These are phyloP conservation scores for Diuraphis noxia DNA, from an alignment of 1,140 invertebrate species.

Conservation along the genomic window DNA sequence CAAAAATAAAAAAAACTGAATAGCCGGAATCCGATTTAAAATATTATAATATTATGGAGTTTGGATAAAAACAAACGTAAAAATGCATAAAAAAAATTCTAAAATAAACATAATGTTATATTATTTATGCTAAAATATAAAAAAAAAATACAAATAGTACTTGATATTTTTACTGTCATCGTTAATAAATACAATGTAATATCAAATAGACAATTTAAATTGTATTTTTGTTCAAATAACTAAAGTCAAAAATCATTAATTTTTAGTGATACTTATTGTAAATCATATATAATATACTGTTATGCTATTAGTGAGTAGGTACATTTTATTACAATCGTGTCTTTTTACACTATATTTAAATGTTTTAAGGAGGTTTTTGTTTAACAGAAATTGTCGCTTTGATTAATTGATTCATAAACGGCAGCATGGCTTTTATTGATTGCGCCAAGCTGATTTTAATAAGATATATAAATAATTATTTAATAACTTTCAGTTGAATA, in stretches of 20 bases:
- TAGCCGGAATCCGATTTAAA: not conserved
- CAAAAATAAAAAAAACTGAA: not conserved
- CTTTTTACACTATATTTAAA: not conserved
- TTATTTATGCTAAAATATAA: not conserved
- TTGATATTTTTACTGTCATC: not conserved
- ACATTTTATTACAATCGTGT: not conserved
- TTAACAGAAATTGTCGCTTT: not conserved
- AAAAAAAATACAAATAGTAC: not conserved
- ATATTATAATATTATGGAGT: not conserved
- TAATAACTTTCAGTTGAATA: not conserved
- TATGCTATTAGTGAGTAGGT: too few relatives aligned
- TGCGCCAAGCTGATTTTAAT: not conserved
- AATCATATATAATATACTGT: not conserved
- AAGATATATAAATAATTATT: not conserved
- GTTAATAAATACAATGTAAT: not conserved
- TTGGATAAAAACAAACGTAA: not conserved
- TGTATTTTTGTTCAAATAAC: not conserved
- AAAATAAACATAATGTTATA: not conserved
- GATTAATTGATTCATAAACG: not conserved
- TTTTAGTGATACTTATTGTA: not conserved
- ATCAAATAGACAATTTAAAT: not conserved
- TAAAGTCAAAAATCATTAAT: not conserved
- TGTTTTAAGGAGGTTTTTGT: not conserved
- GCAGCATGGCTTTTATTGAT: not conserved
- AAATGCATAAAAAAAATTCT: not conserved